Percentiles rank a stretch among this genome's conserved stretches.
These are phyloP conservation scores for Coracias cyanogaster DNA, from an alignment of 2,797 vertebrate genomes.

Conservation along the genomic window DNA sequence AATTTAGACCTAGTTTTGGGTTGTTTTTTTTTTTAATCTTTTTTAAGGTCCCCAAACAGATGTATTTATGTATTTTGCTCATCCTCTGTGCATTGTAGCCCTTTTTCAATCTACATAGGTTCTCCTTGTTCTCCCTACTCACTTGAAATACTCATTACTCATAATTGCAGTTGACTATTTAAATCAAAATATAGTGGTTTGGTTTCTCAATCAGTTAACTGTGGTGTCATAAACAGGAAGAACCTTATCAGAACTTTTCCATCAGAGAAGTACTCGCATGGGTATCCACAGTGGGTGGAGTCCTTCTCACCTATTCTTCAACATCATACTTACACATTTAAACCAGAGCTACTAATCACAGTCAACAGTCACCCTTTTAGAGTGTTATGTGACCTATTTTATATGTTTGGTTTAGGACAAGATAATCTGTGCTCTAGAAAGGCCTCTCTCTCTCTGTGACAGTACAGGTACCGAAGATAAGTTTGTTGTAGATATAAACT, in stretches of 20 bases:
- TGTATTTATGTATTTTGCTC: background rate
- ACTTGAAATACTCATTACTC: background rate
- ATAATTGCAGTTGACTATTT: background rate
- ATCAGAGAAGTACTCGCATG: accelerated
- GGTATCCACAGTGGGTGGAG: background rate
- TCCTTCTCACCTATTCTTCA: background rate
- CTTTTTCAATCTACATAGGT: background rate
- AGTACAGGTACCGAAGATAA: background rate
- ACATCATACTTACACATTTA: background rate
- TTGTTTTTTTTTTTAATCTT: background rate
- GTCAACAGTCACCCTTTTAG: background rate
- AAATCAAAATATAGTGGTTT: background rate
- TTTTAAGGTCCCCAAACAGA: background rate
- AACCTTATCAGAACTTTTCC: background rate
- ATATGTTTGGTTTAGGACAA: background rate
- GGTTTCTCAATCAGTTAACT: background rate
- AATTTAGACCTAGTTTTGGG: background rate
- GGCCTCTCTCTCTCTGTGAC: background rate
- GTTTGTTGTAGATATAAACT: background rate
- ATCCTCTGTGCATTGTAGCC: background rate
- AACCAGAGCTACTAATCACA: background rate
- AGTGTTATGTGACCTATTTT: background rate
- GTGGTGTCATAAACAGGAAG: constrained; percentile 23
- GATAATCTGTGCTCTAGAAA: background rate
- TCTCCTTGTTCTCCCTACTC: background rate